Evolutionary conservation across 2,113 vertebrate genomes (phyloP).

Genomic region (Macrotis lagotis): DNA sequence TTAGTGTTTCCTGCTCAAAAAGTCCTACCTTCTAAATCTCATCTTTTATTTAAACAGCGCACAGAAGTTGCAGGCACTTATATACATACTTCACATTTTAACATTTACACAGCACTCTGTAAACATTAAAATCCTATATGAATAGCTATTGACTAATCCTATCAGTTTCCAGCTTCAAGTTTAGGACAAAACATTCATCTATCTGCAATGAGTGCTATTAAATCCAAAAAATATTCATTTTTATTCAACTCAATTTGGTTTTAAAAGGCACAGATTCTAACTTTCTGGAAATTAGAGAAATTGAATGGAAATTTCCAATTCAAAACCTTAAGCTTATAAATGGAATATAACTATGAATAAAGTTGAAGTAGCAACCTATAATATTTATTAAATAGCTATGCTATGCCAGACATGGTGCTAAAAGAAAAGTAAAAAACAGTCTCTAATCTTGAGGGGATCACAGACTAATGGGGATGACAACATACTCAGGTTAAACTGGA

Average conservation of each 20-base stretch:
- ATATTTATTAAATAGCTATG: neutral
- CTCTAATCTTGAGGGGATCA: neutral
- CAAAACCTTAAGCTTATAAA: neutral
- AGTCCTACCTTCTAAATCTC: neutral
- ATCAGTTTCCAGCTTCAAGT: neutral
- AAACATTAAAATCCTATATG: neutral
- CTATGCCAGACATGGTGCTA: neutral
- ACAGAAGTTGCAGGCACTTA: neutral
- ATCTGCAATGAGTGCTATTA: neutral
- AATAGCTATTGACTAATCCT: neutral
- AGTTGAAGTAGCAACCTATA: neutral
- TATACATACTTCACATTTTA: neutral
- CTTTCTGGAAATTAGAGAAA: neutral
- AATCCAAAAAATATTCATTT: neutral
- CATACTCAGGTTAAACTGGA: neutral
- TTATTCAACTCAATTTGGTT: neutral
- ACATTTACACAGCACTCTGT: neutral
- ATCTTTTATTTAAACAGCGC: neutral
- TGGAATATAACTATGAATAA: neutral
- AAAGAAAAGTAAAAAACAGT: neutral
- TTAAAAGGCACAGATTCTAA: neutral
- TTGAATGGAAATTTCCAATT: no score
- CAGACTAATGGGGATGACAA: neutral
- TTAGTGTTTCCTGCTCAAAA: neutral
- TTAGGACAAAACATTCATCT: neutral